phyloP scores from a whole-genome alignment of 23 tunicate genomes.

The Oikopleura dioica region DNA sequence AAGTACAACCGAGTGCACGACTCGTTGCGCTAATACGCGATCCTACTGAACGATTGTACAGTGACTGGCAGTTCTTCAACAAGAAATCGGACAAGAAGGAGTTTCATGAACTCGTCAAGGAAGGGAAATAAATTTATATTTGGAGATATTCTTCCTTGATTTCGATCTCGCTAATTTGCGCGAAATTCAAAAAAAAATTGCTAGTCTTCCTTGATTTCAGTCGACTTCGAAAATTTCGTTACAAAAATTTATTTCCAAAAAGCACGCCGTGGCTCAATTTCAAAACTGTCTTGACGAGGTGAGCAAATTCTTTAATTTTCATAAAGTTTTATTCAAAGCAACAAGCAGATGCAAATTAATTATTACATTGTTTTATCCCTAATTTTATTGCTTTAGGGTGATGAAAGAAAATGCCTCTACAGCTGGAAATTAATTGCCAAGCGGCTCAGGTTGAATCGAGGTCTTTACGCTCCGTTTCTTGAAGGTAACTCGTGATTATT shows the following conservation, averaged over 20 bases:
- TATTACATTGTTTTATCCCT: neutral
- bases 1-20: neutral
- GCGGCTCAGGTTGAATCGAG: neutral
- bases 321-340: too few species aligned
- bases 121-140: too few species aligned
- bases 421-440: neutral
- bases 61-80: conserved; percentile 11
- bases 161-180: too few species aligned
- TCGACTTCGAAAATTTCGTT: too few species aligned
- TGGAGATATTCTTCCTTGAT: too few species aligned
- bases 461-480: conserved; percentile 2
- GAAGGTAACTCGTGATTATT: neutral
- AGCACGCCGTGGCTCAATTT: neutral
- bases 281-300: neutral
- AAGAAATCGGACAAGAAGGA: neutral
- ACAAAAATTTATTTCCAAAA: too few species aligned
- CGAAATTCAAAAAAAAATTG: too few species aligned
- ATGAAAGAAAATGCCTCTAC: conserved; percentile 6
- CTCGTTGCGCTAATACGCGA: neutral
- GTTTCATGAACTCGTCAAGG: neutral
- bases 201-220: too few species aligned
- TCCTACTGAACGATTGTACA: neutral
- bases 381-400: neutral
- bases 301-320: neutral
- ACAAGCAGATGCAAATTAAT: neutral